These are phyloP conservation scores for Thomomys bottae DNA, from an alignment of 2,113 vertebrate genomes.

Conservation along the genomic window DNA sequence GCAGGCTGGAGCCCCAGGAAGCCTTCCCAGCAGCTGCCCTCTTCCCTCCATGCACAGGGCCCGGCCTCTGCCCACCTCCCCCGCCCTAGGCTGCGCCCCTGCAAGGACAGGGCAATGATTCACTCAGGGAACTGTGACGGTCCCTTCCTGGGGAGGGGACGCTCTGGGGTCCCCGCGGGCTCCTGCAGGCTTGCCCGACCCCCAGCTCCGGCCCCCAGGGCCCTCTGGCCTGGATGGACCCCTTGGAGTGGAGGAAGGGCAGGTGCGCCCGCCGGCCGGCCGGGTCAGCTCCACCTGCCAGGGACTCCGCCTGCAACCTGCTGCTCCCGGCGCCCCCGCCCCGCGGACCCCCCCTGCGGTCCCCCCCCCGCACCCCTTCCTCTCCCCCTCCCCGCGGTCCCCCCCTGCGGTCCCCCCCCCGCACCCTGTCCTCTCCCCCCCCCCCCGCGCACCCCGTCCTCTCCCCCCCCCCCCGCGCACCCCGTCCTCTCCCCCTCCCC, in stretches of 20 bases:
- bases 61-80: too few relatives aligned
- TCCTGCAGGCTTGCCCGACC: neutral
- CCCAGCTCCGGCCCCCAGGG: neutral
- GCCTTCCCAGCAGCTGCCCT: neutral
- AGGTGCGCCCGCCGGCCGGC: conserved; percentile 35
- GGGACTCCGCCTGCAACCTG: neutral
- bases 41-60: too few relatives aligned
- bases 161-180: conserved; percentile 60
- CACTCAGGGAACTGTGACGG: conserved; percentile 74
- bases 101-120: conserved; percentile 77
- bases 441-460: conserved; percentile 4
- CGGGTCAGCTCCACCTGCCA: conserved; percentile 50
- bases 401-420: conserved; percentile 58
- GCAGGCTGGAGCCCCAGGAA: neutral
- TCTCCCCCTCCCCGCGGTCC: neutral
- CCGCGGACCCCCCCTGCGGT: neutral
- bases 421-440: conserved; percentile 43
- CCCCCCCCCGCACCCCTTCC: too few relatives aligned
- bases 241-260: conserved; percentile 37
- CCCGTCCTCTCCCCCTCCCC: conserved; percentile 56
- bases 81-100: conserved; percentile 41
- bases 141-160: conserved; percentile 65
- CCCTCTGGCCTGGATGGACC: neutral
- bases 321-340: conserved; percentile 48
- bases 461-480: conserved; percentile 59